Base-by-base conservation (phyloP, 37 sponge, comb jelly and placozoan species). In the Bolinopsis microptera region DNA sequence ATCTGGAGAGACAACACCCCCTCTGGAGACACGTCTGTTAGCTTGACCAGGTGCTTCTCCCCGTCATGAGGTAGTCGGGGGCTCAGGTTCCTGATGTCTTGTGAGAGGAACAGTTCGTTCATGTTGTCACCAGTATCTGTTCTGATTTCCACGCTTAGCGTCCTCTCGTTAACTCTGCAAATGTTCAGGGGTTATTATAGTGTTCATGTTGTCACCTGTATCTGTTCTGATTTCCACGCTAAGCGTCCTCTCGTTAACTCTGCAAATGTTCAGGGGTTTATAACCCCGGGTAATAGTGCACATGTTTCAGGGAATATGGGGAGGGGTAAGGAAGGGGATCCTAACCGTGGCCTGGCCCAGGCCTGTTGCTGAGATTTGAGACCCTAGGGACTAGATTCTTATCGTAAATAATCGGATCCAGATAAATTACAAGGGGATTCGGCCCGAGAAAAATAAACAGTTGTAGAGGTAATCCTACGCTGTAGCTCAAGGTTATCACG, bases 241-340 rank as follows among this genome's bases (percentile, higher is more conserved):
- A 9, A 86, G 25, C n/a, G 90, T 86, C 18, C 90, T 86, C 90
- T 86, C 90, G 61, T 34, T 40, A 25, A 86, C 90, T 26, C 90
- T 86, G 48, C 28, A 18, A 67, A 67, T 67, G 18, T 22, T 22
- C 68, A 67, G 68, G 13, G 68, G 13, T 18, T 67, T 67, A 13
- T 22, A 22, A 67, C 18, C 18, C n/a, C n/a, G n/a, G n/a, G n/a
- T n/a, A n/a, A n/a, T n/a, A n/a, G n/a, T n/a, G n/a, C n/a, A n/a
- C n/a, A n/a, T n/a, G n/a, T n/a, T n/a, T n/a, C n/a, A n/a, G n/a
- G n/a, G n/a, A n/a, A n/a, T n/a, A n/a, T n/a, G n/a, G n/a, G n/a
- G n/a, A n/a, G n/a, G n/a, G n/a, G n/a, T n/a, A n/a, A n/a, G n/a
- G n/a, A n/a, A n/a, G n/a, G n/a, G n/a, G n/a, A n/a, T n/a, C n/a